Conservation (phyloP, 30 jellyfish, hydroid and myxozoan genomes). For the Phacellophora camtschatica region DNA sequence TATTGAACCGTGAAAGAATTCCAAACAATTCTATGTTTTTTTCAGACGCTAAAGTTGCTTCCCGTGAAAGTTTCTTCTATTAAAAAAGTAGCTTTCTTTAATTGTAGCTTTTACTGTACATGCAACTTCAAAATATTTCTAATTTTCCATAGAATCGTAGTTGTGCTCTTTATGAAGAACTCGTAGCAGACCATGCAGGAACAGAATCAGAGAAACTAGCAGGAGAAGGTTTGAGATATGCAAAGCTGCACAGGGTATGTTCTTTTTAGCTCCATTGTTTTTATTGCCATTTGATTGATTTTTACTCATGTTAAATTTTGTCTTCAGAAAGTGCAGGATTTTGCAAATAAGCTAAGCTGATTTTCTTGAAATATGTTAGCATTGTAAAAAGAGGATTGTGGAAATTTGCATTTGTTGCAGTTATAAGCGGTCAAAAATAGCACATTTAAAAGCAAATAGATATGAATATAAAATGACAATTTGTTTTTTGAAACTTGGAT, state of each 20-base stretch:
- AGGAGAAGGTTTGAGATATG: slow-evolving; percentile 48
- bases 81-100: neutral
- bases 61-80: neutral
- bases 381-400: too few relatives aligned
- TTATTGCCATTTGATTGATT: neutral
- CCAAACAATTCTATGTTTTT: neutral
- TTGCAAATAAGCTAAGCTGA: too few relatives aligned
- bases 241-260: slow-evolving; percentile 77
- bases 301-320: slow-evolving; percentile 18
- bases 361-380: too few relatives aligned
- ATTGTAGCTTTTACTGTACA: neutral
- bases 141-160: too few relatives aligned
- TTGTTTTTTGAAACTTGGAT: too few relatives aligned
- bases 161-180: slow-evolving; percentile 63
- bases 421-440: too few relatives aligned
- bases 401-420: too few relatives aligned
- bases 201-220: slow-evolving; percentile 37
- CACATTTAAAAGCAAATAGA: too few relatives aligned
- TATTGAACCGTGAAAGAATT: too few relatives aligned
- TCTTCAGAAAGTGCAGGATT: too few relatives aligned
- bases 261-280: neutral
- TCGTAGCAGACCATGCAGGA: slow-evolving; percentile 60
- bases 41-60: neutral
- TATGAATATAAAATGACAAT: too few relatives aligned
- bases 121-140: too few relatives aligned